These are phyloP conservation scores for Nemopilema nomurai DNA, from an alignment of 30 jellyfish, hydroid and myxozoan genomes.

Conservation along the genomic window DNA sequence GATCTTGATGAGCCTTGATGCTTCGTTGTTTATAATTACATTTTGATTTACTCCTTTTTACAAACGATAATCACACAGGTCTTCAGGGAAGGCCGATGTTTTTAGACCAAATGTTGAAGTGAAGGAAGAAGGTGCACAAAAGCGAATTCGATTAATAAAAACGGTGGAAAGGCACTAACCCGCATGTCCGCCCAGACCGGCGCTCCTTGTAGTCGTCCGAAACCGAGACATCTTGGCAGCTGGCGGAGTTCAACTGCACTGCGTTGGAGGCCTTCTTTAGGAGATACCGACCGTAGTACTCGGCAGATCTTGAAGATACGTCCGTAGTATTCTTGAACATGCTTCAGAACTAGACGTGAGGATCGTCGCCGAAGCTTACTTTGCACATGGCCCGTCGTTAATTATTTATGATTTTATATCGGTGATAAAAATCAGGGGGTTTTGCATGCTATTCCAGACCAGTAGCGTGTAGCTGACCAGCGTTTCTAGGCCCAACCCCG, in stretches of 20 bases:
- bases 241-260: constrained; percentile 34
- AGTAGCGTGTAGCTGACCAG: background rate
- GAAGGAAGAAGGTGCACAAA: background rate
- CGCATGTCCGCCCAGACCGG: constrained; percentile 17
- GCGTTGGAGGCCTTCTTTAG: constrained; percentile 41
- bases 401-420: constrained; percentile 18
- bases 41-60: no score
- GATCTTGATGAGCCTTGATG: background rate
- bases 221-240: constrained; percentile 49
- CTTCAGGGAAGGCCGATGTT: background rate
- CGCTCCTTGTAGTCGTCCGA: constrained; percentile 8
- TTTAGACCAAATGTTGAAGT: background rate
- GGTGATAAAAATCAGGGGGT: constrained; percentile 31
- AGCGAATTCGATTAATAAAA: background rate
- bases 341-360: constrained; percentile 29
- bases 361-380: constrained; percentile 1
- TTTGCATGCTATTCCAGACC: background rate
- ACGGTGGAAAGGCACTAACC: constrained; percentile 12
- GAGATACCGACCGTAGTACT: constrained; percentile 38
- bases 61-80: no score
- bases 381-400: constrained; percentile 35
- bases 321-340: constrained; percentile 14
- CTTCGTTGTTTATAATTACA: background rate
- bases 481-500: background rate
- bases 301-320: constrained; percentile 5